Conservation (phyloP, 2,888 invertebrate species). For the Eupithecia abbreviata region DNA sequence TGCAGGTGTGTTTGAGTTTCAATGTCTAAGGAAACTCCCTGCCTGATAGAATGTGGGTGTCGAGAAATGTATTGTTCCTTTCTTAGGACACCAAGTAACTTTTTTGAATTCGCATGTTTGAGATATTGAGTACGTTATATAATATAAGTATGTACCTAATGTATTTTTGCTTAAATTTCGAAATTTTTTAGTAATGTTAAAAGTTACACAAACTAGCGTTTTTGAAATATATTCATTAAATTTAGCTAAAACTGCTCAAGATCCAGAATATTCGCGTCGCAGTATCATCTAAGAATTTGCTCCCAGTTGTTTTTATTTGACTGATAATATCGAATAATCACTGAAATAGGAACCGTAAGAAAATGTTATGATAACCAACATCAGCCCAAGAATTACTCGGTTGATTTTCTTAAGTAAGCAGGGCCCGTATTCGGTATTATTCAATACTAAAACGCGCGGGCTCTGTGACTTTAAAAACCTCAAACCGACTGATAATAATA, state of each 20-base stretch:
- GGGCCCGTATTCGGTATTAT: constrained; percentile 6
- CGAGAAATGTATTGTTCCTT: constrained; percentile 19
- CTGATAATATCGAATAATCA: constrained; percentile 52
- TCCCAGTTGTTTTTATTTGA: constrained; percentile 45
- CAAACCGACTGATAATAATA: background rate
- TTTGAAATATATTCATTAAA: background rate
- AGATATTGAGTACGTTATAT: background rate
- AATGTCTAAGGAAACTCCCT: constrained; percentile 52
- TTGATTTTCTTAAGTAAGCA: constrained; percentile 57
- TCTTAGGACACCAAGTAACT: background rate
- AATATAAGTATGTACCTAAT: no score
- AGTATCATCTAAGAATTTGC: background rate
- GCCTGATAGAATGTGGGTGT: constrained; percentile 55
- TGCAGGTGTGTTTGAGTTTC: constrained; percentile 69
- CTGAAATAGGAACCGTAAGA: constrained; percentile 45
- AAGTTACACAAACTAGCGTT: background rate
- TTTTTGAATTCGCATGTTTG: background rate
- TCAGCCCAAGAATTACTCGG: constrained; percentile 50
- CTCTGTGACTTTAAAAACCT: background rate
- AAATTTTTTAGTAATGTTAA: background rate
- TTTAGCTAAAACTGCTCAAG: background rate
- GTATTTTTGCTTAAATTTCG: background rate
- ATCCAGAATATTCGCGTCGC: background rate
- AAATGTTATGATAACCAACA: constrained; percentile 60
- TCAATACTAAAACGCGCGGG: background rate